These are phyloP conservation scores for Furcula furcula DNA, from an alignment of 2,888 invertebrate genomes.

Conservation along the genomic window DNA sequence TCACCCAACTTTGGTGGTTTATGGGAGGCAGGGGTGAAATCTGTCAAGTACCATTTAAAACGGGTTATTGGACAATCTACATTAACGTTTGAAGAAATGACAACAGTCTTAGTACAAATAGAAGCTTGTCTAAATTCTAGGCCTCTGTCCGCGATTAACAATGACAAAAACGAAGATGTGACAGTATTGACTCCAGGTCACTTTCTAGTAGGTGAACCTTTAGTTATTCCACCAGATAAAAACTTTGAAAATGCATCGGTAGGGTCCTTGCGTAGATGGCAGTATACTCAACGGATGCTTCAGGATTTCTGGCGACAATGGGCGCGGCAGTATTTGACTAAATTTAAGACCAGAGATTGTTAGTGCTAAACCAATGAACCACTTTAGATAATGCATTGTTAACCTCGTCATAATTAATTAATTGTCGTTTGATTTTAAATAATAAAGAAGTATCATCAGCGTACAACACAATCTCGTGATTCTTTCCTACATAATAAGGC, in stretches of 20 bases:
- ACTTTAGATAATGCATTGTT: too few species aligned
- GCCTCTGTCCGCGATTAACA: not conserved
- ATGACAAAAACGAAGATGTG: not conserved
- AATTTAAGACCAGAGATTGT: not conserved
- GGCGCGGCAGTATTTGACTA: conserved; percentile 3
- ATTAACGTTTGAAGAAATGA: not conserved
- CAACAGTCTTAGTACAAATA: conserved; percentile 3
- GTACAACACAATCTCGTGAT: too few species aligned
- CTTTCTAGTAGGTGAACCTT: conserved; percentile 3
- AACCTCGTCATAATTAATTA: too few species aligned
- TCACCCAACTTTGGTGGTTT: too few species aligned
- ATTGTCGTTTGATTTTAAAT: too few species aligned
- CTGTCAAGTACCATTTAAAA: too few species aligned
- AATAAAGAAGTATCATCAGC: too few species aligned
- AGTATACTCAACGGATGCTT: conserved; percentile 2
- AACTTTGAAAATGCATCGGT: not conserved
- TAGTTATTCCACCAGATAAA: too few species aligned
- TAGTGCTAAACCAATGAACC: too few species aligned
- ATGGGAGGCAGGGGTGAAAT: too few species aligned
- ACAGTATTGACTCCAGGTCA: conserved; percentile 1
- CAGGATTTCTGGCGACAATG: conserved; percentile 4
- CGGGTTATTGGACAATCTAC: too few species aligned
- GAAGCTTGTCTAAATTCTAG: conserved; percentile 8
- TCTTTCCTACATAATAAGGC: too few species aligned
- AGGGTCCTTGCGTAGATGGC: conserved; percentile 1